Conservation (phyloP, 2,888 invertebrate species). For the Crioceris asparagi region DNA sequence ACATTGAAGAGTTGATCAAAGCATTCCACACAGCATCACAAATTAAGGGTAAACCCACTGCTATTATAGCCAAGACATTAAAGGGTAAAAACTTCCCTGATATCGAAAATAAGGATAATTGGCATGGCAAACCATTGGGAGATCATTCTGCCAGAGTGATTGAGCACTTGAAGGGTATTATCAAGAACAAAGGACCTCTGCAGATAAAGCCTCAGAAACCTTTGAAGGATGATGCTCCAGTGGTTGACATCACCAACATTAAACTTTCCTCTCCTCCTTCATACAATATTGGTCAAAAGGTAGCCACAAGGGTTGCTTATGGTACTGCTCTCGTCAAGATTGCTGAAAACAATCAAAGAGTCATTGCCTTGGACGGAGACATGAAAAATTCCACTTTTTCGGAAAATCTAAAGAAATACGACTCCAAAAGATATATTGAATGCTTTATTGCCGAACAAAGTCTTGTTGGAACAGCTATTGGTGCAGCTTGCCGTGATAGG, state of each 20-base stretch:
- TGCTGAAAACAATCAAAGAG: slow-evolving; percentile 59
- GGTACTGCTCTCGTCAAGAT: slow-evolving; percentile 90
- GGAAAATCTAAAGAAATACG: slow-evolving; percentile 72
- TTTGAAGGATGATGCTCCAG: slow-evolving; percentile 54
- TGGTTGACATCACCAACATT: slow-evolving; percentile 61
- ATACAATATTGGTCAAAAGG: slow-evolving; percentile 62
- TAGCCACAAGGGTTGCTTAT: slow-evolving; percentile 86
- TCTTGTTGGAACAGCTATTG: slow-evolving; percentile 90
- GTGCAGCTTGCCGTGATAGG: slow-evolving; percentile 85
- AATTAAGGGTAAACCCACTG: slow-evolving; percentile 77
- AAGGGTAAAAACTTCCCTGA: slow-evolving; percentile 86
- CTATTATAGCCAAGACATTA: slow-evolving; percentile 88
- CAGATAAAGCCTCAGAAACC: slow-evolving; percentile 55
- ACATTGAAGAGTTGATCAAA: slow-evolving; percentile 81
- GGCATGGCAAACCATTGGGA: slow-evolving; percentile 97
- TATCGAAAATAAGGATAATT: slow-evolving; percentile 88
- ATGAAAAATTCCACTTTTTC: slow-evolving; percentile 98
- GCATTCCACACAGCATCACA: slow-evolving; percentile 72
- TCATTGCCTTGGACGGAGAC: slow-evolving; percentile 93
- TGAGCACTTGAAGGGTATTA: slow-evolving; percentile 52
- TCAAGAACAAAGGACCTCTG: slow-evolving; percentile 56
- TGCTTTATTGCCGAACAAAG: slow-evolving; percentile 99
- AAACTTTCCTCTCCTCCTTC: slow-evolving; percentile 67
- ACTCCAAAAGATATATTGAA: slow-evolving; percentile 75
- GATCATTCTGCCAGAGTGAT: slow-evolving; percentile 62